Conservation (phyloP, 2,888 invertebrate genomes). For the Nephrotoma appendiculata region DNA sequence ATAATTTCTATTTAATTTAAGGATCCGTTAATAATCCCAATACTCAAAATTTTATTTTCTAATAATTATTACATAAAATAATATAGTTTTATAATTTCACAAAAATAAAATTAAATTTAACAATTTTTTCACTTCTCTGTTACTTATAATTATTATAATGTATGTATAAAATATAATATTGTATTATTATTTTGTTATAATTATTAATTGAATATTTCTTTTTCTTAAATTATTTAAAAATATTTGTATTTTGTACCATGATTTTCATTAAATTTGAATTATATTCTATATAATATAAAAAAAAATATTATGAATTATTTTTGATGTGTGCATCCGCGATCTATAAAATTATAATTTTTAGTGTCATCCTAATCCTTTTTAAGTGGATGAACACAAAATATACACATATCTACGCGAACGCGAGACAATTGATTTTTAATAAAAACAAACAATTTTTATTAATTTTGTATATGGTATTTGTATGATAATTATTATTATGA, state of each 20-base stretch:
- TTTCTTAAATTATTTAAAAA: neutral
- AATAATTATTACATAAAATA: neutral
- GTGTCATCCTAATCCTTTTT: neutral
- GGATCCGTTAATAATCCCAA: neutral
- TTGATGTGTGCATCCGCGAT: neutral
- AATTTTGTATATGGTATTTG: neutral
- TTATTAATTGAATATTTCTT: neutral
- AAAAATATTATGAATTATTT: neutral
- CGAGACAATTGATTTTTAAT: neutral
- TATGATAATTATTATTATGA: too few relatives aligned
- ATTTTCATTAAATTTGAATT: neutral
- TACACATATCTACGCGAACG: neutral
- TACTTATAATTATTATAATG: neutral
- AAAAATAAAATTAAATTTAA: neutral
- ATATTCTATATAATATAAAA: neutral
- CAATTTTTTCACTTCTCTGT: neutral
- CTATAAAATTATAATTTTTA: neutral
- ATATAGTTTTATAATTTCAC: neutral
- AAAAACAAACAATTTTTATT: neutral
- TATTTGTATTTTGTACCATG: neutral
- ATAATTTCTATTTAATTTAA: neutral
- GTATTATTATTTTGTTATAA: neutral
- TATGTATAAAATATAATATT: neutral
- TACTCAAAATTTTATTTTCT: neutral
- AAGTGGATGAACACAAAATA: neutral